Evolutionary conservation across 2,888 invertebrate genomes (phyloP).

Genomic region (Sisyra terminalis): DNA sequence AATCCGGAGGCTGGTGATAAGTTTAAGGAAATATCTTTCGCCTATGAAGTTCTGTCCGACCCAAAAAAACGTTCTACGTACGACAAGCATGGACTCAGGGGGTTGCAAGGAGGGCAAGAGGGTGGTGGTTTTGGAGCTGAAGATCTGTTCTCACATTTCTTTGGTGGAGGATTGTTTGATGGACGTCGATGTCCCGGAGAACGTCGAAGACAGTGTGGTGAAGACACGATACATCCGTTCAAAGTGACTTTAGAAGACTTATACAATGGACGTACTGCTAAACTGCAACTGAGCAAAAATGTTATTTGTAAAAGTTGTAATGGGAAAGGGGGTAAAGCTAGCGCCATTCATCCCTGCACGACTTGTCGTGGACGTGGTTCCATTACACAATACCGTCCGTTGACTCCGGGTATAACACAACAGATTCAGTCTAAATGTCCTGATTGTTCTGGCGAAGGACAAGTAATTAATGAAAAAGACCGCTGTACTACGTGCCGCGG

Average conservation of each 20-base stretch:
- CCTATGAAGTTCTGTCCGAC: slow-evolving; percentile 85
- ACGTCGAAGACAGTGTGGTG: slow-evolving; percentile 46
- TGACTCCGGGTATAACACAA: slow-evolving; percentile 42
- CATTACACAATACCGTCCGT: slow-evolving; percentile 54
- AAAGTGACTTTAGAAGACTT: slow-evolving; percentile 80
- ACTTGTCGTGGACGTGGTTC: slow-evolving; percentile 65
- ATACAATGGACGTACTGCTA: slow-evolving; percentile 76
- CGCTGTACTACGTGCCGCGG: slow-evolving; percentile 71
- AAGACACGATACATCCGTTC: slow-evolving; percentile 69
- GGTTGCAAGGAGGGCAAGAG: slow-evolving; percentile 64
- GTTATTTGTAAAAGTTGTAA: slow-evolving; percentile 61
- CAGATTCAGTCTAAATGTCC: slow-evolving; percentile 43
- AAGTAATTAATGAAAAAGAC: slow-evolving; percentile 62
- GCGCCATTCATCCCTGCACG: slow-evolving; percentile 42
- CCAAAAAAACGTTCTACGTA: slow-evolving; percentile 72
- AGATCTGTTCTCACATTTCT: slow-evolving; percentile 50
- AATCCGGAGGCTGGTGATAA: slow-evolving; percentile 79
- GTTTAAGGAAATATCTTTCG: slow-evolving; percentile 92
- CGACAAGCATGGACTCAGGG: slow-evolving; percentile 75
- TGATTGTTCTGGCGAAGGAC: slow-evolving; percentile 51
- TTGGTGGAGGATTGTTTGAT: slow-evolving; percentile 50
- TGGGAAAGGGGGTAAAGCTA: slow-evolving; percentile 56
- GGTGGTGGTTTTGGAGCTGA: slow-evolving; percentile 37
- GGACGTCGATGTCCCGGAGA: slow-evolving; percentile 33
- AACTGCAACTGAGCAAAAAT: slow-evolving; percentile 68